Evolutionary conservation across 2,888 invertebrate species (phyloP), one percentile per base, ranked within the genome.

Genomic region (Aspidapion aeneum): DNA sequence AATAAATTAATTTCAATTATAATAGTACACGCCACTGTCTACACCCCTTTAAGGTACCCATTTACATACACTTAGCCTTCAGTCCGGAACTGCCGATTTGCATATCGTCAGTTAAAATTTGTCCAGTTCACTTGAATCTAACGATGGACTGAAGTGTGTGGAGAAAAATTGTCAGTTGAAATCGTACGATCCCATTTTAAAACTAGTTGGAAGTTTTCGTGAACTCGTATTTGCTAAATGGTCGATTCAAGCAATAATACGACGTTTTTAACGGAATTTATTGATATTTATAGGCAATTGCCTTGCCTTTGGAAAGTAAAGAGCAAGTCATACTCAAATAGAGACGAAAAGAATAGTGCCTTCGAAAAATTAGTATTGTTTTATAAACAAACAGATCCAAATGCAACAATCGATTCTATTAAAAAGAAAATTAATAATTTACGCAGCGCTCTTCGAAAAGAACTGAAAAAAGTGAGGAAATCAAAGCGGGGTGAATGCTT

Each of bases 391-490:
- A 35, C 48, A 35, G 60, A 60, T 55, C 35, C 54, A 59, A 60
- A 60, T 55, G 55, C 55, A 55, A 60, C 55, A 55, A 54, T 55
- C 18, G 55, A 60, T 1, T 55, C 60, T 60, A 17, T 60, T 55
- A 60, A 60, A 52, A 55, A 61, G 57, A 50, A 61, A 61, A 61
- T 61, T 51, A 57, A 61, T 61, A 57, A 57, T 61, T 57, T 51
- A 57, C 61, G 57, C n/a, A 56, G 61, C 57, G 49, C 48, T 61
- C 48, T 48, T 61, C 57, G 57, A 51, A 61, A 61, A 57, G 51
- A 57, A 57, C 57, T 57, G 35, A 35, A 35, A 35, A 35, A 35
- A 35, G 35, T 35, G 35, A 35, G 35, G 35, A 35, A 35, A 35
- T 35, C 12, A 35, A 35, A 35, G 35, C 35, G 35, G 12, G 5